These are phyloP conservation scores for Cremastinae sp. DNA, from an alignment of 2,888 invertebrate genomes.

Conservation along the genomic window DNA sequence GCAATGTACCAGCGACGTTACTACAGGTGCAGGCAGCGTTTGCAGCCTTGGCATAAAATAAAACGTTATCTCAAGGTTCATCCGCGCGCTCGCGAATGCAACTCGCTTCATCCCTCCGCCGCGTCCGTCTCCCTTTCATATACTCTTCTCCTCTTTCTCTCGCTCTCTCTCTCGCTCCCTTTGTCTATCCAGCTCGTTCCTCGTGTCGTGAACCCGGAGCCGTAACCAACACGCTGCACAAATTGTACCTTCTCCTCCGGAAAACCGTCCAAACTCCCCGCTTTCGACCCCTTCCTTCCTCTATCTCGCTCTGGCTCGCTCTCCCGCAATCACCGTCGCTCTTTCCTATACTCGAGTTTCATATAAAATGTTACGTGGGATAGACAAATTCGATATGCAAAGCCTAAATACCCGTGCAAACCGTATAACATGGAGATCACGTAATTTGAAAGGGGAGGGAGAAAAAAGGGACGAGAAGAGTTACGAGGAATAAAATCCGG, in stretches of 20 bases:
- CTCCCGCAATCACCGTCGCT: too few species aligned
- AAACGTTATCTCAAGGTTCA: slow-evolving; percentile 75
- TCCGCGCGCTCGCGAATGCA: slow-evolving; percentile 66
- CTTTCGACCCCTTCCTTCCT: background rate
- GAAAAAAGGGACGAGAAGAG: background rate
- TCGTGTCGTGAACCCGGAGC: too few species aligned
- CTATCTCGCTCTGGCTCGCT: background rate
- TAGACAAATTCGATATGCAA: slow-evolving; percentile 36
- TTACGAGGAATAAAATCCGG: background rate
- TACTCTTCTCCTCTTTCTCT: slow-evolving; percentile 13
- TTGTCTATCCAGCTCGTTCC: background rate
- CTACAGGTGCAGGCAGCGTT: slow-evolving; percentile 63
- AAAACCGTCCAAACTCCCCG: slow-evolving; percentile 16
- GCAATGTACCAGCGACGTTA: slow-evolving; percentile 70
- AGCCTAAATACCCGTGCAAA: slow-evolving; percentile 16
- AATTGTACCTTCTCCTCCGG: slow-evolving; percentile 38
- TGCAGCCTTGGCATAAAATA: slow-evolving; percentile 75
- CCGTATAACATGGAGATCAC: slow-evolving; percentile 3
- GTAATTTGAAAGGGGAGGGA: background rate
- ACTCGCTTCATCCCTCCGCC: slow-evolving; percentile 51
- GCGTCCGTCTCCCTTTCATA: slow-evolving; percentile 44
- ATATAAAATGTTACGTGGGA: slow-evolving; percentile 15
- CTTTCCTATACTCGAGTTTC: slow-evolving; percentile 32
- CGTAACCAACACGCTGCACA: slow-evolving; percentile 29
- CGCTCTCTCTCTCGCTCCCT: slow-evolving; percentile 5